These are phyloP conservation scores for Drosophila busckii DNA, from an alignment of 1,140 invertebrate species.

Conservation along the genomic window DNA sequence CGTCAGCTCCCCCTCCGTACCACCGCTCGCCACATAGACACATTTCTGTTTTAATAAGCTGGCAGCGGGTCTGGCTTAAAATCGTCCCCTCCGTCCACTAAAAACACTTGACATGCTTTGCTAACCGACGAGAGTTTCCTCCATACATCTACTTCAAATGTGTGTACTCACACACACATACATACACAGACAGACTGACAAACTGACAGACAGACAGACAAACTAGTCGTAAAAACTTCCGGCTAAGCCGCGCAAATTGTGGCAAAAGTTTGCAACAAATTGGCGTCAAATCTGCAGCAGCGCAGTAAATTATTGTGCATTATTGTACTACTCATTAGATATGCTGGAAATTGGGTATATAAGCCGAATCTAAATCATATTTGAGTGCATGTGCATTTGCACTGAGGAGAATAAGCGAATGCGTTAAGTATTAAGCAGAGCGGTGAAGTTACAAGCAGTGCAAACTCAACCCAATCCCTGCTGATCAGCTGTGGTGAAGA, in stretches of 20 bases:
- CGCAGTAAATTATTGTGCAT: slow-evolving; percentile 40
- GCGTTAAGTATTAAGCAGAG: no score
- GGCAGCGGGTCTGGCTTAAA: slow-evolving; percentile 33
- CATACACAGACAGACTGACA: slow-evolving; percentile 1
- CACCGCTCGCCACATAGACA: not conserved
- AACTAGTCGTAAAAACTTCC: slow-evolving; percentile 13
- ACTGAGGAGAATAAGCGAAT: no score
- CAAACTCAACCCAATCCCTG: no score
- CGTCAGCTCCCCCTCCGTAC: not conserved
- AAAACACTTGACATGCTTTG: slow-evolving; percentile 61
- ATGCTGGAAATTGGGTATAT: no score
- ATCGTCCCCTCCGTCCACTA: slow-evolving; percentile 10
- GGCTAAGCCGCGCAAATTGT: slow-evolving; percentile 33
- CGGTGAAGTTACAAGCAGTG: no score
- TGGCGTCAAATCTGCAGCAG: slow-evolving; percentile 33
- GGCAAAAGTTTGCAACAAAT: slow-evolving; percentile 25
- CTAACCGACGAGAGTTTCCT: slow-evolving; percentile 23
- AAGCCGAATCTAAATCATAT: no score
- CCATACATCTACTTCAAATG: no score
- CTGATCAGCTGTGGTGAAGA: no score
- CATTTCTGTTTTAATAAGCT: slow-evolving; percentile 54
- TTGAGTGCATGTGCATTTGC: no score
- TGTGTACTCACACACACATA: slow-evolving; percentile 10
- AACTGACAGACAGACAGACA: not conserved
- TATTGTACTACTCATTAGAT: slow-evolving; percentile 17